These are phyloP conservation scores for Frankliniella fusca DNA, from an alignment of 2,888 invertebrate species.

Conservation along the genomic window DNA sequence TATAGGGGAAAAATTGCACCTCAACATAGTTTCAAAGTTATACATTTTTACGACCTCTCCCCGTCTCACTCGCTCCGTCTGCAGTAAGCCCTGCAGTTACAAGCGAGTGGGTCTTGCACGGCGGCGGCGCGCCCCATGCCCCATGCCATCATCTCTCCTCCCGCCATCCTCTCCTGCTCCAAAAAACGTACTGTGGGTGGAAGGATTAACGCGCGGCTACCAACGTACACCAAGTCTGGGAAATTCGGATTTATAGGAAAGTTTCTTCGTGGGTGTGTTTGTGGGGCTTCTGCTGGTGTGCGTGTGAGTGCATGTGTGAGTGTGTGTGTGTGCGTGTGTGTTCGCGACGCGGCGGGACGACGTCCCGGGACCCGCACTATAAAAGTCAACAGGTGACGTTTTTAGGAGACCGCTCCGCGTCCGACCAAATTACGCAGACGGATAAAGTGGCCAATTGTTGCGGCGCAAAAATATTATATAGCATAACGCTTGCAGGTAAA, in stretches of 20 bases:
- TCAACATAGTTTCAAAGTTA: constrained; percentile 25
- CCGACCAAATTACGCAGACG: neutral
- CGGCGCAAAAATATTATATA: constrained; percentile 4
- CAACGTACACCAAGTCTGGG: neutral
- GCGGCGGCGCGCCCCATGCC: too few relatives aligned
- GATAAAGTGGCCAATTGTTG: constrained; percentile 10
- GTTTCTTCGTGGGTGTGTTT: neutral
- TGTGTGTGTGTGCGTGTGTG: neutral
- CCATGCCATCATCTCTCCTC: too few relatives aligned
- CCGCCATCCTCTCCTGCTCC: too few relatives aligned
- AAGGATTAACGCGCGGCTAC: too few relatives aligned
- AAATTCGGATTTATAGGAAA: neutral
- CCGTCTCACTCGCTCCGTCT: neutral
- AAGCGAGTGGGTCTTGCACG: too few relatives aligned
- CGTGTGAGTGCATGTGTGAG: neutral
- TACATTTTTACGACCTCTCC: constrained; percentile 19
- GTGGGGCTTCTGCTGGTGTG: neutral
- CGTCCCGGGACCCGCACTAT: neutral
- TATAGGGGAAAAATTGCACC: constrained; percentile 24
- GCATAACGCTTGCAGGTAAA: neutral
- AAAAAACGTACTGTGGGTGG: too few relatives aligned
- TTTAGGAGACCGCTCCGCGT: neutral
- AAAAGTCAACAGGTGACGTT: constrained; percentile 9
- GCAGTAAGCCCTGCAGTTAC: neutral
- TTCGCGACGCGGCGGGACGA: neutral